Evolutionary conservation across 2,888 invertebrate species (phyloP).

Genomic region (Limenitis camilla): DNA sequence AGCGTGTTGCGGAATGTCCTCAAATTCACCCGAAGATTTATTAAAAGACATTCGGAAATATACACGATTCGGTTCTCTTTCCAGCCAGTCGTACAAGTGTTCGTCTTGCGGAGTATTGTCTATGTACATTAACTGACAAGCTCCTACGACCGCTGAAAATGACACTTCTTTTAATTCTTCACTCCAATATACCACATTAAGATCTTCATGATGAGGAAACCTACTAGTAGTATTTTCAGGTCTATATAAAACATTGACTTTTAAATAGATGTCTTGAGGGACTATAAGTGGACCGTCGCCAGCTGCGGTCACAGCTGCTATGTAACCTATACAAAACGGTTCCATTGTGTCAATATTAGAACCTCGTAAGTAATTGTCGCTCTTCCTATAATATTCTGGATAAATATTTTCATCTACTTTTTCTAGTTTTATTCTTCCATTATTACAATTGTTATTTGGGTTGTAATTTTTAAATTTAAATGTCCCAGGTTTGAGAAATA

Average conservation of each 20-base stretch:
- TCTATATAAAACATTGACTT: constrained; percentile 81
- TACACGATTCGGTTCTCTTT: constrained; percentile 79
- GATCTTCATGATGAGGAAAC: constrained; percentile 76
- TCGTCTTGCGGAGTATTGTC: constrained; percentile 74
- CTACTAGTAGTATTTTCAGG: constrained; percentile 83
- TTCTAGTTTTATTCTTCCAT: constrained; percentile 50
- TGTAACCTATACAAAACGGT: constrained; percentile 83
- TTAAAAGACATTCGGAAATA: constrained; percentile 83
- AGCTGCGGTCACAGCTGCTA: constrained; percentile 76
- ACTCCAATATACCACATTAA: constrained; percentile 85
- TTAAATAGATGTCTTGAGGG: constrained; percentile 76
- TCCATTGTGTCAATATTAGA: constrained; percentile 82
- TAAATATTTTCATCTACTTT: constrained; percentile 82
- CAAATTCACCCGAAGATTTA: constrained; percentile 65
- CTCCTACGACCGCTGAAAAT: constrained; percentile 78
- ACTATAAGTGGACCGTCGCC: constrained; percentile 68
- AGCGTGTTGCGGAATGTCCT: constrained; percentile 77
- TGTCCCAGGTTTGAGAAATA: constrained; percentile 79
- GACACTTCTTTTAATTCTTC: constrained; percentile 79
- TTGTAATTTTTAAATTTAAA: constrained; percentile 72
- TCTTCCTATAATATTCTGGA: constrained; percentile 87
- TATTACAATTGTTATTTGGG: constrained; percentile 25
- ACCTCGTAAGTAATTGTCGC: constrained; percentile 79
- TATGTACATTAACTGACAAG: constrained; percentile 79
- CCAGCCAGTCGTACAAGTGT: constrained; percentile 75